A percentile compares a stretch with the other conserved stretches of the same genome.
These are phyloP conservation scores for Notospermus geniculatus DNA, from an alignment of 1,140 invertebrate genomes.

Conservation along the genomic window DNA sequence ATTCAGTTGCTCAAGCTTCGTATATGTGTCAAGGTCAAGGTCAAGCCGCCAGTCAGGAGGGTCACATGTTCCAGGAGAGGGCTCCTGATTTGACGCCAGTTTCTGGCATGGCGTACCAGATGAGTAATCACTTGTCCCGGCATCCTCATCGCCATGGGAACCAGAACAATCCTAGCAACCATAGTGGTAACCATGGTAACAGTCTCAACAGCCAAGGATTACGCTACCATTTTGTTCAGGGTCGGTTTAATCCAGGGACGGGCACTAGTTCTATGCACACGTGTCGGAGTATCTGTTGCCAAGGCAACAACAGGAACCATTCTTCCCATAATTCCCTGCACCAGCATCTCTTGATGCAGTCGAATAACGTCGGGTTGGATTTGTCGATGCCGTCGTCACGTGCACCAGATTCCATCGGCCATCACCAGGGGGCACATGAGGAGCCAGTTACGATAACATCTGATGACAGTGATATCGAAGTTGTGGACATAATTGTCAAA, in stretches of 20 bases:
- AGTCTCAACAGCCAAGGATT: no score
- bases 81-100: not conserved
- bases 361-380: constrained; percentile 3
- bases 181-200: constrained; percentile 4
- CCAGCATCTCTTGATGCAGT: not conserved
- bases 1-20: not conserved
- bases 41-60: not conserved
- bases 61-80: not conserved
- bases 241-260: no score
- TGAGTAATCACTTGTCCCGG: not conserved
- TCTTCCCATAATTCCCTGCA: not conserved
- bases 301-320: not conserved
- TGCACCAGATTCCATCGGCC: not conserved
- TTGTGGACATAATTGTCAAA: constrained; percentile 21
- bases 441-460: constrained; percentile 50
- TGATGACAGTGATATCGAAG: constrained; percentile 42
- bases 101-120: not conserved
- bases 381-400: not conserved
- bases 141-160: not conserved
- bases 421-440: not conserved
- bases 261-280: no score
- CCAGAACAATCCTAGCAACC: constrained; percentile 2
- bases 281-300: no score
- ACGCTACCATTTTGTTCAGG: no score
- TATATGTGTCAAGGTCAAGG: not conserved